These are phyloP conservation scores for Melanchra persicariae DNA, from an alignment of 2,888 invertebrate genomes.

Conservation along the genomic window DNA sequence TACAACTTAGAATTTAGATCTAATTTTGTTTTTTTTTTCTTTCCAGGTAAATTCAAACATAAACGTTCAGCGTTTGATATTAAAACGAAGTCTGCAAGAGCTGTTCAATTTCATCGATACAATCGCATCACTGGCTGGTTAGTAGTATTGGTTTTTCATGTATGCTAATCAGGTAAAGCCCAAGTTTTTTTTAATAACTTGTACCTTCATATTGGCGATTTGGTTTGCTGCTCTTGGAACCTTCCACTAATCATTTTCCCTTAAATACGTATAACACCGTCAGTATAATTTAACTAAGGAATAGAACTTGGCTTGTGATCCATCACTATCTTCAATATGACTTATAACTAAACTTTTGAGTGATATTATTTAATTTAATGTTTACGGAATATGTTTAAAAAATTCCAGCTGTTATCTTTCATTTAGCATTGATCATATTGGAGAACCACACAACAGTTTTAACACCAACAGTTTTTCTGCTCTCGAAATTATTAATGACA, in stretches of 20 bases:
- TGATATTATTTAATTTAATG: background rate
- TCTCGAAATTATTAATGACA: constrained; percentile 33
- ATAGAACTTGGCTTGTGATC: too few relatives aligned
- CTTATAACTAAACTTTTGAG: too few relatives aligned
- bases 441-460: background rate
- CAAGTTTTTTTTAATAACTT: constrained; percentile 66
- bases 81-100: constrained; percentile 34
- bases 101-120: constrained; percentile 49
- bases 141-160: constrained; percentile 36
- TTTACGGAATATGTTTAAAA: background rate
- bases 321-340: too few relatives aligned
- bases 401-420: background rate
- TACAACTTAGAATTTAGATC: too few relatives aligned
- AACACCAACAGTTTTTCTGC: background rate
- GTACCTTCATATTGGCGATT: constrained; percentile 75
- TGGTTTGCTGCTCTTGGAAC: constrained; percentile 70
- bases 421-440: background rate
- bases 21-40: constrained; percentile 18
- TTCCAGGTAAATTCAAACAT: constrained; percentile 41
- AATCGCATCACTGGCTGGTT: constrained; percentile 38
- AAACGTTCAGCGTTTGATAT: constrained; percentile 21
- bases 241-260: constrained; percentile 69
- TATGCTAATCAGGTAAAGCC: constrained; percentile 70
- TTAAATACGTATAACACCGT: constrained; percentile 78
- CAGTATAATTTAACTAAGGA: background rate